Conservation (phyloP, 2,797 vertebrate species). For the Miichthys miiuy region DNA sequence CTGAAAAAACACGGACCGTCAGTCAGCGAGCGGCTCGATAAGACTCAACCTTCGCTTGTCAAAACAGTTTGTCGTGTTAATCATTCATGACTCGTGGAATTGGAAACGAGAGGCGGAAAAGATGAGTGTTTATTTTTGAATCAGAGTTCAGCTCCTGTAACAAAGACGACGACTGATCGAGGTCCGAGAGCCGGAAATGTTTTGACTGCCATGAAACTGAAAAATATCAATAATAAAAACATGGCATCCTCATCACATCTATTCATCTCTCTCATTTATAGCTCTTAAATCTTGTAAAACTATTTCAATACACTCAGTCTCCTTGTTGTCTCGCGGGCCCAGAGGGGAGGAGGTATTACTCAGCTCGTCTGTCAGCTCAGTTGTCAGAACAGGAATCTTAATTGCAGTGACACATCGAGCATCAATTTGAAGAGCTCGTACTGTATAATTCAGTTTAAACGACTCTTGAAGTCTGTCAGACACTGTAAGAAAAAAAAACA, state of each 20-base stretch:
- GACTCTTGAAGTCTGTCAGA: neutral
- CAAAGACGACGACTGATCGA: neutral
- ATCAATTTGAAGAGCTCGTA: neutral
- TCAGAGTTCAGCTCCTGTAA: neutral
- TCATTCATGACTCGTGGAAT: conserved; percentile 38
- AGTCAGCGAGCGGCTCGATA: neutral
- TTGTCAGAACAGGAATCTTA: conserved; percentile 1
- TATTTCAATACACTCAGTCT: neutral
- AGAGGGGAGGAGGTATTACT: neutral
- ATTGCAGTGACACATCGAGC: neutral
- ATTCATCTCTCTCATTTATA: neutral
- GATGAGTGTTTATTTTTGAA: conserved; percentile 16
- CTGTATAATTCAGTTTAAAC: neutral
- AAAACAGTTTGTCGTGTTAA: conserved; percentile 28
- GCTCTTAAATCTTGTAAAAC: neutral
- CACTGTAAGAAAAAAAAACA: neutral
- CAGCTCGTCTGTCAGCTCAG: conserved; percentile 7
- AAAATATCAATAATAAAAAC: neutral
- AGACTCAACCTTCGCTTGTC: conserved; percentile 24
- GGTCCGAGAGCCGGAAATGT: neutral
- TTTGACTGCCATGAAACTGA: conserved; percentile 3
- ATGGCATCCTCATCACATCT: neutral
- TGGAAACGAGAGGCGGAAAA: neutral
- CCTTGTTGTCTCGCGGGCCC: neutral
- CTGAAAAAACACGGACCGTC: neutral